Evolutionary conservation across 2,113 vertebrate genomes (phyloP).

Genomic region (Spheniscus mendiculus): DNA sequence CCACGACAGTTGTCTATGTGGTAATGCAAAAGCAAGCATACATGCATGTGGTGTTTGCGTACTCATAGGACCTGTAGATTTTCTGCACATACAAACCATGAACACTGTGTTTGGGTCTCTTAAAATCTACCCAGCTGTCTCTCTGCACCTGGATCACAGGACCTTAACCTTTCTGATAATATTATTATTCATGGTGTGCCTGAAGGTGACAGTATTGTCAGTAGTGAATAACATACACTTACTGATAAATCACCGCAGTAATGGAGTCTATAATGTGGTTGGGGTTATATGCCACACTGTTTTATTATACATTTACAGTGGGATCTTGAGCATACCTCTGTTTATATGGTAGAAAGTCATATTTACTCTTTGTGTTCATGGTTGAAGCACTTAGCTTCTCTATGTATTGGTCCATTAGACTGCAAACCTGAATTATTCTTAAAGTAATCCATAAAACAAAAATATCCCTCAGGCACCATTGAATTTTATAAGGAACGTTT

Average conservation of each 20-base stretch:
- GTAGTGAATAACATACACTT: not conserved
- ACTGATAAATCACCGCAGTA: not conserved
- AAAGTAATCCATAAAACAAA: not conserved
- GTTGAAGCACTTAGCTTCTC: not conserved
- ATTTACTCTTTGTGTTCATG: not conserved
- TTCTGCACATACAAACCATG: not conserved
- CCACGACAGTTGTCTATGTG: too few relatives aligned
- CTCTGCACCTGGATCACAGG: not conserved
- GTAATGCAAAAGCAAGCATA: not conserved
- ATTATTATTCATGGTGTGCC: not conserved
- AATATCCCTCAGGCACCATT: not conserved
- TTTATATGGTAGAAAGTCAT: not conserved
- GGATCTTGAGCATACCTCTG: not conserved
- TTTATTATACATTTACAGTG: not conserved
- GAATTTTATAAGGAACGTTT: not conserved
- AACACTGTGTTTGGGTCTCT: not conserved
- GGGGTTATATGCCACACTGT: not conserved
- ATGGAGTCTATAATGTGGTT: not conserved
- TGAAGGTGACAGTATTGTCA: not conserved
- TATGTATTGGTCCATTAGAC: not conserved
- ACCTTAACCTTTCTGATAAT: not conserved
- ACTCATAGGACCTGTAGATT: not conserved
- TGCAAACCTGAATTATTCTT: not conserved
- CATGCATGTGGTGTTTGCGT: accelerated
- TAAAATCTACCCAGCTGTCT: not conserved